These are phyloP conservation scores for Aphelinus atriplicis DNA, from an alignment of 1,140 invertebrate species.

Conservation along the genomic window DNA sequence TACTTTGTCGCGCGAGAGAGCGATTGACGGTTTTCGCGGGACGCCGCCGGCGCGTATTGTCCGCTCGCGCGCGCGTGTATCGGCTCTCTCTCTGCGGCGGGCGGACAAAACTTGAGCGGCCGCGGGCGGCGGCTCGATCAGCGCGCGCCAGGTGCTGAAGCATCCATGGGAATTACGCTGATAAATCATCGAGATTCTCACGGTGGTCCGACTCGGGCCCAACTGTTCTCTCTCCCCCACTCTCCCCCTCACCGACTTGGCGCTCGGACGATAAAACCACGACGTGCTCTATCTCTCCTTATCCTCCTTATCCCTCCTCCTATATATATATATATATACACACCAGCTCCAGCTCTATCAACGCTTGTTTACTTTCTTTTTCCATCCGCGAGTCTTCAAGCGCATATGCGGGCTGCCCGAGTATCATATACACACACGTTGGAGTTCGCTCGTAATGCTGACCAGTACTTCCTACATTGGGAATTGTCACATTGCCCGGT, in stretches of 20 bases:
- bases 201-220: conserved; percentile 46
- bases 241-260: too few species aligned
- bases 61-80: conserved; percentile 12
- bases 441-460: too few species aligned
- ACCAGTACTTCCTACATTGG: too few species aligned
- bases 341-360: too few species aligned
- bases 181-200: conserved; percentile 63
- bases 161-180: conserved; percentile 63
- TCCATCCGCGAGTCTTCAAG: neutral
- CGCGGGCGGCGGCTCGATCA: conserved; percentile 39
- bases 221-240: conserved; percentile 24
- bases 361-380: neutral
- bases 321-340: neutral
- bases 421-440: too few species aligned
- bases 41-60: conserved; percentile 54
- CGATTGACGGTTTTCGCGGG: too few species aligned
- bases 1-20: too few species aligned
- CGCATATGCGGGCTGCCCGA: too few species aligned
- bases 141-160: conserved; percentile 58
- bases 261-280: conserved; percentile 12
- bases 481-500: too few species aligned
- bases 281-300: neutral
- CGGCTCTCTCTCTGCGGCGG: neutral
- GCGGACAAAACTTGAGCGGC: conserved; percentile 45
- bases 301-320: neutral